Base-by-base conservation (phyloP, 1,140 invertebrate species). In the Trichomalopsis sarcophagae region DNA sequence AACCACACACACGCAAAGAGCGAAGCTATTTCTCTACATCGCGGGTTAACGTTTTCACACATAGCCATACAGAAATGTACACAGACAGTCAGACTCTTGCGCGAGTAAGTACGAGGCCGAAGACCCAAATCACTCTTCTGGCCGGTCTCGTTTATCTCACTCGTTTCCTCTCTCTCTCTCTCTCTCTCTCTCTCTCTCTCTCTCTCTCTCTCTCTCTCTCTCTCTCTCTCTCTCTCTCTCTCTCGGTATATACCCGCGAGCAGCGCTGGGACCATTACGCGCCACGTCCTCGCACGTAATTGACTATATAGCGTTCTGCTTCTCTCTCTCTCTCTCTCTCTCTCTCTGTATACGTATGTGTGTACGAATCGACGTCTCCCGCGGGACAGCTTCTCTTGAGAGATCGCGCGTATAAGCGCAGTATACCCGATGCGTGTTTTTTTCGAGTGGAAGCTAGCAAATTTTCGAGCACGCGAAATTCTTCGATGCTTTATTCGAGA, bases 121-220 rank as follows among this genome's bases (percentile, higher is more conserved):
- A 50, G 40, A 81, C 40, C 79, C 66, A 81, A 81, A 79, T 79
- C 33, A 66, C 17, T 79, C 77, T 33, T 62, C 23, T 47, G 14
- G 44, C 17, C 76, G 47, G 47, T 62, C 47, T 78, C 27, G 23
- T 50, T 77, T 47, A 23, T 27, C 23, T 27, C 27, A 11, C 50
- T 62, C 76, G 47, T 17, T 62, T 78, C 50, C 66, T 73, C 68
- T 73, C 68, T 27, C 27, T 27, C 27, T 27, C 27, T 27, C 27
- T 27, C 66, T 73, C 68, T 73, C 68, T 21, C 13, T 27, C 27
- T 27, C 66, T 73, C 68, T 73, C 68, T 21, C 13, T 27, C 27
- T 27, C 66, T 73, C 68, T 73, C 68, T 21, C 13, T 27, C 27
- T 27, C 66, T 73, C 68, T 73, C 68, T 27, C 27, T 27, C 27